Percentiles rank a stretch among this genome's conserved stretches.
These are phyloP conservation scores for Brachionus koreanus DNA, from an alignment of 1,140 invertebrate species.

Conservation along the genomic window DNA sequence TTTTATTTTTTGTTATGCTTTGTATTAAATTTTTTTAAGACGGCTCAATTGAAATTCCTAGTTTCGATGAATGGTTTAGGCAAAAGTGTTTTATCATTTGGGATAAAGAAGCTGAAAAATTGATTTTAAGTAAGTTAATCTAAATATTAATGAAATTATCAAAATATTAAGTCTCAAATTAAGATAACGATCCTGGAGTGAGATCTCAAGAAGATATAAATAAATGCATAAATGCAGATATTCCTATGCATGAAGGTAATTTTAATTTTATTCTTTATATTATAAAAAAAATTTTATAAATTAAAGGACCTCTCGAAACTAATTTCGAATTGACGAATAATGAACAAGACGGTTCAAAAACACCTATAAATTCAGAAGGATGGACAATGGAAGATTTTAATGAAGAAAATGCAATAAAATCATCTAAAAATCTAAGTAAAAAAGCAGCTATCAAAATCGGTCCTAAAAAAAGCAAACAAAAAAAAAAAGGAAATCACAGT, in stretches of 20 bases:
- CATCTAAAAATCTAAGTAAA: too few species aligned
- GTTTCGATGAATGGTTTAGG: not conserved
- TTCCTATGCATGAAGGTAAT: too few species aligned
- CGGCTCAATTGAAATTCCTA: not conserved
- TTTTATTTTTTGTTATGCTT: not conserved
- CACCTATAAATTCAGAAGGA: not conserved
- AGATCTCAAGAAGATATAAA: not conserved
- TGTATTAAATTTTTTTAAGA: too few species aligned
- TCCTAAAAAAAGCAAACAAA: too few species aligned
- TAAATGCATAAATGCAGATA: not conserved
- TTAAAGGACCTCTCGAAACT: too few species aligned
- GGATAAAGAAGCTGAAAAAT: not conserved
- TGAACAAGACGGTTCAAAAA: not conserved
- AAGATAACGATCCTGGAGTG: not conserved
- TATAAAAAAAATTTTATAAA: too few species aligned
- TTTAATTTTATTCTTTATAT: too few species aligned
- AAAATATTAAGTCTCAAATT: not conserved
- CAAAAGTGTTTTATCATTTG: not conserved
- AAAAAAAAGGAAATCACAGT: too few species aligned
- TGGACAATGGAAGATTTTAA: too few species aligned
- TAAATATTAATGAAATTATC: not conserved
- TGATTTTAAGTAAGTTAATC: not conserved
- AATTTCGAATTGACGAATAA: not conserved
- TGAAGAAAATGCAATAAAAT: not conserved
- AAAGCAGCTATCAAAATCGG: too few species aligned